These are phyloP conservation scores for Rhagium mordax DNA, from an alignment of 2,888 invertebrate genomes.

Conservation along the genomic window DNA sequence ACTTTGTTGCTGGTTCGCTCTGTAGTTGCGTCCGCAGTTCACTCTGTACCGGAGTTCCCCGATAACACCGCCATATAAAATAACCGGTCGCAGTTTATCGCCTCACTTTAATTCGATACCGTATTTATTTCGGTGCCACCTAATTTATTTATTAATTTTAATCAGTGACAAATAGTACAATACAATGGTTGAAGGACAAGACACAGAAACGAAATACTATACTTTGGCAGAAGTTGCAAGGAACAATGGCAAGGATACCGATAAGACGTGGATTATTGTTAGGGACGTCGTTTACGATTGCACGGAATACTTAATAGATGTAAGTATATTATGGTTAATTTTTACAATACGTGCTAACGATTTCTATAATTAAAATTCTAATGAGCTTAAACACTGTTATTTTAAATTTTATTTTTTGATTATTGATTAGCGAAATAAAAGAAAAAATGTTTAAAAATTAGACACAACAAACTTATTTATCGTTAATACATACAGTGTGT, in stretches of 20 bases:
- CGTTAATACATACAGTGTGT: too few species aligned
- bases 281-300: slow-evolving; percentile 80
- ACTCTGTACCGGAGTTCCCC: slow-evolving; percentile 21
- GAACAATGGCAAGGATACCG: slow-evolving; percentile 74
- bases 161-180: background rate
- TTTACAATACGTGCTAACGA: too few species aligned
- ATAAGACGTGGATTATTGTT: slow-evolving; percentile 77
- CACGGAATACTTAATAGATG: slow-evolving; percentile 76
- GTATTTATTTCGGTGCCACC: background rate
- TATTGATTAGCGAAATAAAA: too few species aligned
- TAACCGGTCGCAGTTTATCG: background rate
- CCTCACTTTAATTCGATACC: slow-evolving; percentile 1
- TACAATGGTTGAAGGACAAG: slow-evolving; percentile 18
- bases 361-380: too few species aligned
- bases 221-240: slow-evolving; percentile 73
- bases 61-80: slow-evolving; percentile 14
- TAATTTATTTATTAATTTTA: background rate
- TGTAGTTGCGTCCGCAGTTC: background rate
- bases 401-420: too few species aligned
- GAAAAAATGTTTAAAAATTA: too few species aligned
- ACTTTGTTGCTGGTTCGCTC: too few species aligned
- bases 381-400: too few species aligned
- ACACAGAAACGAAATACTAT: slow-evolving; percentile 46
- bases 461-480: too few species aligned
- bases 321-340: slow-evolving; percentile 61